Evolutionary conservation across 1,140 invertebrate species (phyloP).

Genomic region (Manduca sexta): DNA sequence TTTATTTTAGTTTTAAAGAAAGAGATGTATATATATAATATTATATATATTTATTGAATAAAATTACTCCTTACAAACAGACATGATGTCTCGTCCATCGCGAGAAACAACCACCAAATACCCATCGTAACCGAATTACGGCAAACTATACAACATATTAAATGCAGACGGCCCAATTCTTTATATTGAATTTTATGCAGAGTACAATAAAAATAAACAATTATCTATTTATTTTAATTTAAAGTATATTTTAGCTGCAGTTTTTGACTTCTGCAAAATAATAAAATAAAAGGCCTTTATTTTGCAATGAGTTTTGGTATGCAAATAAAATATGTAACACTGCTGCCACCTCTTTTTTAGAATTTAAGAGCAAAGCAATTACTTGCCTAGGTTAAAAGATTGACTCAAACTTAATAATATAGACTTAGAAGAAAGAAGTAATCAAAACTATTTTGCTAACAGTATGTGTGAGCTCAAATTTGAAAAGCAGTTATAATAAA

Average conservation of each 20-base stretch:
- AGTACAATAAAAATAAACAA: neutral
- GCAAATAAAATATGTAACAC: too few species aligned
- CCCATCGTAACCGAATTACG: constrained; percentile 55
- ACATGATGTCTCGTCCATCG: constrained; percentile 44
- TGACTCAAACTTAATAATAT: too few species aligned
- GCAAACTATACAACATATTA: constrained; percentile 33
- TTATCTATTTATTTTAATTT: neutral
- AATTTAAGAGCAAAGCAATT: too few species aligned
- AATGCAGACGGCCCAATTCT: constrained; percentile 41
- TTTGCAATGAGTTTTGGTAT: too few species aligned
- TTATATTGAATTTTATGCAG: constrained; percentile 1
- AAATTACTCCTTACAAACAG: constrained; percentile 65
- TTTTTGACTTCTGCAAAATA: too few species aligned
- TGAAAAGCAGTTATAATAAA: constrained; percentile 2
- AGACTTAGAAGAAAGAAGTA: too few species aligned
- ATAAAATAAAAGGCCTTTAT: too few species aligned
- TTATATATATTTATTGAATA: constrained; percentile 61
- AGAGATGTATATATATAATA: constrained; percentile 60
- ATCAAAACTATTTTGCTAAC: too few species aligned
- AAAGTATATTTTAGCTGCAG: too few species aligned
- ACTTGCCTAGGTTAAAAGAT: too few species aligned
- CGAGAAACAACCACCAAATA: constrained; percentile 59
- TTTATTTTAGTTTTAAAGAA: constrained; percentile 71
- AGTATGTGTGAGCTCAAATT: too few species aligned
- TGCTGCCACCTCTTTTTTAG: too few species aligned